A percentile compares a stretch with the other conserved stretches of the same genome.
Conservation (phyloP, 2,888 invertebrate genomes). For the Coelinius sp. region DNA sequence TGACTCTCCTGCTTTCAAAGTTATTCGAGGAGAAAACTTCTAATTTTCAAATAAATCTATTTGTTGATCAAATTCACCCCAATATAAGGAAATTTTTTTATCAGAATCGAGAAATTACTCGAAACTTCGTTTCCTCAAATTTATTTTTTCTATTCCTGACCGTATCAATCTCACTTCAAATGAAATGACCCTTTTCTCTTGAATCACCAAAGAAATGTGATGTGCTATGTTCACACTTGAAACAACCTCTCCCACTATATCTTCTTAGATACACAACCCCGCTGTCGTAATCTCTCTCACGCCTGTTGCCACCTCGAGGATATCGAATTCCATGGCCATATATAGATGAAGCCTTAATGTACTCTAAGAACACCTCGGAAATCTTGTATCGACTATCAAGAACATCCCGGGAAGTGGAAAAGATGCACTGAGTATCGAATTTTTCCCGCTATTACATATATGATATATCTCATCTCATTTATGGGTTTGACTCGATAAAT, state of each 20-base stretch:
- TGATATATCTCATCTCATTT: no score
- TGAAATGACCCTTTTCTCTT: no score
- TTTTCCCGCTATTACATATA: not conserved
- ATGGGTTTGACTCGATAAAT: no score
- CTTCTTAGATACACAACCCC: not conserved
- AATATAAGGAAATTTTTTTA: no score
- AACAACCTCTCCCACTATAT: not conserved
- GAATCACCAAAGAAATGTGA: not conserved
- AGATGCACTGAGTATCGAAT: not conserved
- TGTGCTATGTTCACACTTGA: not conserved
- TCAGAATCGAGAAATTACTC: no score
- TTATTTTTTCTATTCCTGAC: no score
- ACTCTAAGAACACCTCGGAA: not conserved
- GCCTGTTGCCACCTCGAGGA: conserved; percentile 12
- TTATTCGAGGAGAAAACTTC: no score
- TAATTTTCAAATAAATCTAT: no score
- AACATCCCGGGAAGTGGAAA: not conserved
- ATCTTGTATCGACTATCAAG: conserved; percentile 4
- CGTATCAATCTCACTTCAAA: no score
- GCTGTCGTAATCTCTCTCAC: not conserved
- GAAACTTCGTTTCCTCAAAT: no score
- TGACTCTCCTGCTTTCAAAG: no score
- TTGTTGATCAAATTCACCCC: no score
- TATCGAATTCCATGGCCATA: not conserved
- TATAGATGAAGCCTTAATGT: not conserved